These are phyloP conservation scores for Premnoplex brunnescens DNA, from an alignment of 2,797 vertebrate genomes.

Conservation along the genomic window DNA sequence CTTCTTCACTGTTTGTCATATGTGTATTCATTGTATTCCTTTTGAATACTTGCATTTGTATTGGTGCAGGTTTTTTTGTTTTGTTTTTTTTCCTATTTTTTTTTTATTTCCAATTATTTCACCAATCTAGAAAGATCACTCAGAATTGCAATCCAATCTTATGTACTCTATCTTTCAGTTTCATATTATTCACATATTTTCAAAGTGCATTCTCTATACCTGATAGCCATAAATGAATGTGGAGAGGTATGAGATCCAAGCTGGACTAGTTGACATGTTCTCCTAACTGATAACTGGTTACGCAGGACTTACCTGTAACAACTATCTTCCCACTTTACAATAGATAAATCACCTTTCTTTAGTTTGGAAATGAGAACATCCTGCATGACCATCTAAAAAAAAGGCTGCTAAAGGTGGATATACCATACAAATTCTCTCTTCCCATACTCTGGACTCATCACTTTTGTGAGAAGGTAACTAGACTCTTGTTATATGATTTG, in stretches of 20 bases:
- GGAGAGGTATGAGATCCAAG: neutral
- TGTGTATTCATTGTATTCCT: neutral
- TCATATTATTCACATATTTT: neutral
- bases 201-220: neutral
- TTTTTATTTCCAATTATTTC: neutral
- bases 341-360: neutral
- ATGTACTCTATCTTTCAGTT: neutral
- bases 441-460: neutral
- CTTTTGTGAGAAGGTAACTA: neutral
- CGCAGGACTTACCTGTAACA: neutral
- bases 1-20: neutral
- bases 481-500: neutral
- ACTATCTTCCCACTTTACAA: neutral
- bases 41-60: neutral
- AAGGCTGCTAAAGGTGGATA: neutral
- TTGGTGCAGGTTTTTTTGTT: rapidly evolving
- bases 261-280: neutral
- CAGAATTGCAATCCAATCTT: neutral
- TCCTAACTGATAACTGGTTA: neutral
- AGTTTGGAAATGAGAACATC: neutral
- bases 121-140: neutral
- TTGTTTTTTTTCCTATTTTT: neutral
- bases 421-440: neutral
- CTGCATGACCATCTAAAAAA: neutral
- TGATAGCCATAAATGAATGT: neutral